Conservation (phyloP, 2,797 vertebrate genomes). For the Pseudotriccus pelzelni region DNA sequence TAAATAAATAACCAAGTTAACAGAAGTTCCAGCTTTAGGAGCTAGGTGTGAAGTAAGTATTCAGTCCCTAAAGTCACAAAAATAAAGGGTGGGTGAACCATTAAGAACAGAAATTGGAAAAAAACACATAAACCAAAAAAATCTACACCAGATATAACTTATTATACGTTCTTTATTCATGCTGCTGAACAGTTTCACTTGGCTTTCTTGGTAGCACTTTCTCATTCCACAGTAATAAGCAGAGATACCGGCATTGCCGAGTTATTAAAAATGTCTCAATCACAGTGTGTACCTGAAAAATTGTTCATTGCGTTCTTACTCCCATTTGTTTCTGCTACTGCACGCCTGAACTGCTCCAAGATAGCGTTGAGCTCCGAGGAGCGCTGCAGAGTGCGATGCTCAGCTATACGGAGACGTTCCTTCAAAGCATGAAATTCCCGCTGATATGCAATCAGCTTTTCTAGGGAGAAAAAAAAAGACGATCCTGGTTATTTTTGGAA, state of each 20-base stretch:
- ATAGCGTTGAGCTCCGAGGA: slow-evolving; percentile 93
- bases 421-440: slow-evolving; percentile 95
- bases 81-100: neutral
- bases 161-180: neutral
- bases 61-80: neutral
- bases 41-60: neutral
- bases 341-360: slow-evolving; percentile 92
- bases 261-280: neutral
- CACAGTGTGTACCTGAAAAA: slow-evolving; percentile 85
- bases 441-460: slow-evolving; percentile 95
- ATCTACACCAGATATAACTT: neutral
- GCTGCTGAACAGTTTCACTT: neutral
- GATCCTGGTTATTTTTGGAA: neutral
- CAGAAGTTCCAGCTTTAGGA: neutral
- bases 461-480: slow-evolving; percentile 66
- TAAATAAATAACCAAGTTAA: neutral
- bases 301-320: slow-evolving; percentile 88
- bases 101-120: neutral
- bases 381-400: slow-evolving; percentile 94
- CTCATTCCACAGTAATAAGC: neutral
- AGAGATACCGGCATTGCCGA: neutral
- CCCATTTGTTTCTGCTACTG: slow-evolving; percentile 91
- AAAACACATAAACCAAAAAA: neutral
- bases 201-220: neutral
- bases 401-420: slow-evolving; percentile 94